These are phyloP conservation scores for Caracal caracal DNA, from an alignment of 2,113 vertebrate species.

Conservation along the genomic window DNA sequence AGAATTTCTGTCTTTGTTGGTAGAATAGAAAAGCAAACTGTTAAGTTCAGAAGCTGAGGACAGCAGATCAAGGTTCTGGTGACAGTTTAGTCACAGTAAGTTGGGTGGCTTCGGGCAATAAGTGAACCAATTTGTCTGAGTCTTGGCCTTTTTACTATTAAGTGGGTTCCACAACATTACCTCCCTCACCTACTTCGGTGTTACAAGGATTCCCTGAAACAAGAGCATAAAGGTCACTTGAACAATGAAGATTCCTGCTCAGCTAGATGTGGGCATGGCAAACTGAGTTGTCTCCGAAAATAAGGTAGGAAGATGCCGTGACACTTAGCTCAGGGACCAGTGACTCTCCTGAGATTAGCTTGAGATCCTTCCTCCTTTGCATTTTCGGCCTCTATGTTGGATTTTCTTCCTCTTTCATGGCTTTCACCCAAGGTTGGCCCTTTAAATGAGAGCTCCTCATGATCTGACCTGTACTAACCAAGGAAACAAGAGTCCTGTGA, in stretches of 20 bases:
- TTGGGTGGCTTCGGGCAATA: background rate
- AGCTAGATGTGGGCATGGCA: background rate
- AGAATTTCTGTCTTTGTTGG: background rate
- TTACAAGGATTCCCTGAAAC: background rate
- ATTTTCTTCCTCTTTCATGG: background rate
- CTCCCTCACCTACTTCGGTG: background rate
- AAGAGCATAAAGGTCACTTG: background rate
- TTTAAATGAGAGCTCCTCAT: background rate
- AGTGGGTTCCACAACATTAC: background rate
- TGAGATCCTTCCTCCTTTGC: background rate
- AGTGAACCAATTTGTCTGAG: background rate
- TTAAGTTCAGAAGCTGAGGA: background rate
- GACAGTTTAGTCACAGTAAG: background rate
- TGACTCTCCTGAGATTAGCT: background rate
- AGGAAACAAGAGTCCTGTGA: background rate
- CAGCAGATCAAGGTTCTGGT: background rate
- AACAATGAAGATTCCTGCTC: background rate
- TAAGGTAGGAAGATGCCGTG: background rate
- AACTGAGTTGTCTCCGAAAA: background rate
- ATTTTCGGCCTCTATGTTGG: background rate
- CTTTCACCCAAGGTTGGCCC: background rate
- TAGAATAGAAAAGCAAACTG: background rate
- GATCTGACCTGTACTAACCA: background rate
- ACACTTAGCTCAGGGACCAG: background rate
- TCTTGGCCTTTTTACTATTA: background rate